Base-by-base conservation (phyloP, 2,888 invertebrate genomes). In the Notocelia uddmanniana region DNA sequence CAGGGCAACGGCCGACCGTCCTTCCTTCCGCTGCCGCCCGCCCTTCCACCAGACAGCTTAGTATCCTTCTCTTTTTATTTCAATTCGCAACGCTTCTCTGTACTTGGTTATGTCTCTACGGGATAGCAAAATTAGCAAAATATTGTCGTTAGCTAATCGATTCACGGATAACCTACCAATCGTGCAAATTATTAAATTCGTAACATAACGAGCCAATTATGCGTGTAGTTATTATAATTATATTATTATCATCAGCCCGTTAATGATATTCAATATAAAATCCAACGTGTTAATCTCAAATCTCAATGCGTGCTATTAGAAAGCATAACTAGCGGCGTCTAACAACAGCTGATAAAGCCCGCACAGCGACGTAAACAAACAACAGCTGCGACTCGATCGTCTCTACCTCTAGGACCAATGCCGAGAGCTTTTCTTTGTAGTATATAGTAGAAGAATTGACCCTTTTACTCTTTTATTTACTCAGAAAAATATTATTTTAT, bases 271-370 rank as follows among this genome's bases (percentile, higher is more conserved):
- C 26, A 60, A 60, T 41, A 60, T 15, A 41, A 68, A 19, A 54
- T 26, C 3, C 34, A 37, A 69, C 68, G 41, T 69, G 26, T 41
- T 59, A 41, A 59, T 66, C 66, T 52, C 8, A 71, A 41, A 59
- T 66, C 66, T 52, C 8, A 71, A 67, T 71, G 21, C 66, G 34
- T 11, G 31, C 41, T 26, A 55, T 64, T 70, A 66, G 60, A 70
- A 71, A 70, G 63, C 58, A 73, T 62, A 60, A 54, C 15, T 60
- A 55, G 50, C 60, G n/a, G 82, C 82, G 79, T 78, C 76, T 75
- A 66, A 80, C 80, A 88, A 89, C 91, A 92, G 91, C 92, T 91
- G 91, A 88, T 90, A 79, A n/a, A 77, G 76, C 82, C 90, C 91
- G 91, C 89, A 90, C 26, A 64, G 59, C 26, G 15, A 63, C 63